phyloP scores from a whole-genome alignment of 1,140 invertebrate genomes.

The Agraylea sexmaculata region DNA sequence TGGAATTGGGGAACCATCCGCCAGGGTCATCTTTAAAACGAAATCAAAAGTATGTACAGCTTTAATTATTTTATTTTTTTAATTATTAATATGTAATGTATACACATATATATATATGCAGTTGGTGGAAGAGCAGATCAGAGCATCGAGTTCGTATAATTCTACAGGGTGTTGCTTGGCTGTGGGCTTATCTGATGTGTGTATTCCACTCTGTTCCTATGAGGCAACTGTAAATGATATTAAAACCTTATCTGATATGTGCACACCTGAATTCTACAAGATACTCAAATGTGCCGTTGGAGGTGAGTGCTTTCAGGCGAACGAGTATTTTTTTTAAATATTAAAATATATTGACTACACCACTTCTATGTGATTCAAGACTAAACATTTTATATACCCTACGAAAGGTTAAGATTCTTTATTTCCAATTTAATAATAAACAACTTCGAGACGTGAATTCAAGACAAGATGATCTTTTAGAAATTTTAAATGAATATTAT shows the following conservation, averaged over 20 bases:
- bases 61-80: too few species aligned
- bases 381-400: not conserved
- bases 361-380: not conserved
- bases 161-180: slow-evolving; percentile 63
- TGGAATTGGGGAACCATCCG: slow-evolving; percentile 60
- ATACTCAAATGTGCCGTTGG: slow-evolving; percentile 43
- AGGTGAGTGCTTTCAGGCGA: slow-evolving; percentile 23
- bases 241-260: slow-evolving; percentile 50
- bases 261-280: slow-evolving; percentile 54
- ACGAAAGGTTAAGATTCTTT: not conserved
- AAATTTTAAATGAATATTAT: too few species aligned
- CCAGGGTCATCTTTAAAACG: slow-evolving; percentile 61
- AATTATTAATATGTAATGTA: too few species aligned
- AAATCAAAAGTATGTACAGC: slow-evolving; percentile 41
- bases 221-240: slow-evolving; percentile 68
- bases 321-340: not conserved
- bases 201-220: slow-evolving; percentile 70
- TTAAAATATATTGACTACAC: too few species aligned
- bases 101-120: too few species aligned
- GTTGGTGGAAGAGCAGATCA: slow-evolving; percentile 44
- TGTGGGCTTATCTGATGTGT: slow-evolving; percentile 55
- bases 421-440: not conserved
- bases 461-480: too few species aligned
- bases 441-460: too few species aligned
- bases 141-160: slow-evolving; percentile 51